Evolutionary conservation across 2,797 vertebrate genomes (phyloP).

Genomic region (Thunnus albacares): DNA sequence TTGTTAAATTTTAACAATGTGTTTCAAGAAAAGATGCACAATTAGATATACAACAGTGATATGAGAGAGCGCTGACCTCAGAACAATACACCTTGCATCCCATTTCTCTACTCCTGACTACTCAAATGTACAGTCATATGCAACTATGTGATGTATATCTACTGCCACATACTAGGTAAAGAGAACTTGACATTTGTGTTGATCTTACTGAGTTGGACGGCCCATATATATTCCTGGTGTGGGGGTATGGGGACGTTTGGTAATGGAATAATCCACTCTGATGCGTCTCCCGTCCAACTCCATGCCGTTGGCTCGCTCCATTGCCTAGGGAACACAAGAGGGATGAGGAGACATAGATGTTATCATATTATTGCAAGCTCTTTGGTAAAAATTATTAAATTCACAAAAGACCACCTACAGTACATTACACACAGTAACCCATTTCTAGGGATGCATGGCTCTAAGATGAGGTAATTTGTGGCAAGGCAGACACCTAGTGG

Average conservation of each 20-base stretch:
- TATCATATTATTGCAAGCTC: constrained; percentile 12
- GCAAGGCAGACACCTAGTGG: constrained; percentile 79
- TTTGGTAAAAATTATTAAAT: constrained; percentile 18
- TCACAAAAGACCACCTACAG: constrained; percentile 20
- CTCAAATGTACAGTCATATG: constrained; percentile 4
- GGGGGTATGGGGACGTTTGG: constrained; percentile 94
- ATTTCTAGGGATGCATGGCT: neutral
- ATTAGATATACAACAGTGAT: neutral
- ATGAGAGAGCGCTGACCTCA: neutral
- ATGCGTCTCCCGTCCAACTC: constrained; percentile 94
- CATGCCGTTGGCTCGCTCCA: constrained; percentile 97
- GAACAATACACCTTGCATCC: neutral
- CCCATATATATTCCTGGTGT: constrained; percentile 98
- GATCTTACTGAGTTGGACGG: constrained; percentile 92
- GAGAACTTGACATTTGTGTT: neutral
- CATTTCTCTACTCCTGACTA: neutral
- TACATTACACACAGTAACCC: constrained; percentile 14
- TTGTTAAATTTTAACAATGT: neutral
- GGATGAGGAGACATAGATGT: constrained; percentile 41
- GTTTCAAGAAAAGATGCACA: neutral
- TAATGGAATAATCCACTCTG: constrained; percentile 95
- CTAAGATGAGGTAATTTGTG: constrained; percentile 15
- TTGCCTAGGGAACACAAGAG: constrained; percentile 84
- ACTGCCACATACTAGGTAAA: neutral
- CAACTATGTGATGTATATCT: neutral